Evolutionary conservation across 2,113 vertebrate genomes (phyloP), one percentile per base, ranked within the genome.

Genomic region (Labeo catla): DNA sequence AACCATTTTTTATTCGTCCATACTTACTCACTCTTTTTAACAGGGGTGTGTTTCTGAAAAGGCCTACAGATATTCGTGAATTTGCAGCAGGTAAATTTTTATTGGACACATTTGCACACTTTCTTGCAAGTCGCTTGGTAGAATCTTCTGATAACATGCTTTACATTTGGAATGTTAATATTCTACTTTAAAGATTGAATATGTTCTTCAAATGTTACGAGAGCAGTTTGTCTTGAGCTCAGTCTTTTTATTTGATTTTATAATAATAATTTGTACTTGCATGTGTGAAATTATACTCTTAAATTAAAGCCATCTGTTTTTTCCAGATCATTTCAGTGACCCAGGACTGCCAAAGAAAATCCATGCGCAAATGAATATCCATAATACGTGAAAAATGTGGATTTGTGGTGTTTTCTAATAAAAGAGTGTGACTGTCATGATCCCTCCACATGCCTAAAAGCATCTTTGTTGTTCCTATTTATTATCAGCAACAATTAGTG

Each of bases 251-350:
- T 12, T 72, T 43, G 16, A 72, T 19, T 72, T n/a, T 21, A 21
- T 10, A 45, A 72, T 72, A 8, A 66, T 34, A 15, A 13, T 66
- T 21, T 21, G 21, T 10, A 47, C 19, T 34, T 15, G 36, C 12
- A 68, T 34, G 10, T 49, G 36, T 63, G 50, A 68, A 13, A 47
- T 13, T 72, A 2, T 19, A 19, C 66, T 39, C 36, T 21, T 43
- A 72, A 72, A 72, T 45, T 45, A 45, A 19, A 15, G 68, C 39
- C 19, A 28, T 49, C 72, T 12, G 0, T 76, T 36, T 70, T 89
- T 87, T 43, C 87, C 90, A 95, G 95, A 93, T 89, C 88, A 95
- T 86, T 96, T 96, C 92, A 92, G 78, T 45, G 91, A 93, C 76
- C 90, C 92, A 52, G 81, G 92, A 76, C 90, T 93, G 73, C 79